Conservation (phyloP, 2,888 invertebrate genomes). For the Rhingia campestris region DNA sequence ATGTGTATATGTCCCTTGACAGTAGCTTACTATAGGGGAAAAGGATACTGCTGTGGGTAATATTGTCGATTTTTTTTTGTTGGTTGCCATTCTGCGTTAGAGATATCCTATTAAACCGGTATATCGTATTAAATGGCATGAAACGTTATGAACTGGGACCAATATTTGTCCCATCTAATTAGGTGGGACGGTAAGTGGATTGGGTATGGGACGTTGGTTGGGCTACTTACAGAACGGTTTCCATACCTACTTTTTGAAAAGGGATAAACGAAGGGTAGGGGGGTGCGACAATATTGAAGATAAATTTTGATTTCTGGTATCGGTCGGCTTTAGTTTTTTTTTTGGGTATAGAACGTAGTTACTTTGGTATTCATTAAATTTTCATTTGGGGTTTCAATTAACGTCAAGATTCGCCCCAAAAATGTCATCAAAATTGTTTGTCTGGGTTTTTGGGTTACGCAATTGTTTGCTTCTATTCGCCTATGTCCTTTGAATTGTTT, state of each 20-base stretch:
- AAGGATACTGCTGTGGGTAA: slow-evolving; percentile 57
- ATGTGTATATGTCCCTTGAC: slow-evolving; percentile 45
- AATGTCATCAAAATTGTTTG: slow-evolving; percentile 23
- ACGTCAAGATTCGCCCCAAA: background rate
- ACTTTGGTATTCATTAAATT: slow-evolving; percentile 38
- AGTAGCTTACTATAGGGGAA: slow-evolving; percentile 46
- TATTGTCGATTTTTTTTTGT: slow-evolving; percentile 2
- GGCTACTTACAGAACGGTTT: slow-evolving; percentile 20
- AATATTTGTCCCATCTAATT: slow-evolving; percentile 70
- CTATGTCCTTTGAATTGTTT: background rate
- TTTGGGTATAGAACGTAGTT: background rate
- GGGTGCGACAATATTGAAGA: slow-evolving; percentile 16
- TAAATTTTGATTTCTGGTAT: slow-evolving; percentile 49
- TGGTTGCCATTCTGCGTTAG: background rate
- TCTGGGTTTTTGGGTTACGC: background rate
- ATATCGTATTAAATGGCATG: slow-evolving; percentile 73
- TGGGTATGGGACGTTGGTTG: slow-evolving; percentile 32
- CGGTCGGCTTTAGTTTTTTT: background rate
- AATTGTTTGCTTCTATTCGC: background rate
- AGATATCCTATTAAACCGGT: slow-evolving; percentile 51
- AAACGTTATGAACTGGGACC: slow-evolving; percentile 73
- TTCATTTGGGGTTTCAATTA: slow-evolving; percentile 63
- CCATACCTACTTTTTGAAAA: background rate
- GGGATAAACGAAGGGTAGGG: background rate
- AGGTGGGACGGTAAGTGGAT: slow-evolving; percentile 59